A percentile compares a stretch with the other conserved stretches of the same genome.
phyloP scores from a whole-genome alignment of 2,113 vertebrate genomes.

The Marmota flaviventris region DNA sequence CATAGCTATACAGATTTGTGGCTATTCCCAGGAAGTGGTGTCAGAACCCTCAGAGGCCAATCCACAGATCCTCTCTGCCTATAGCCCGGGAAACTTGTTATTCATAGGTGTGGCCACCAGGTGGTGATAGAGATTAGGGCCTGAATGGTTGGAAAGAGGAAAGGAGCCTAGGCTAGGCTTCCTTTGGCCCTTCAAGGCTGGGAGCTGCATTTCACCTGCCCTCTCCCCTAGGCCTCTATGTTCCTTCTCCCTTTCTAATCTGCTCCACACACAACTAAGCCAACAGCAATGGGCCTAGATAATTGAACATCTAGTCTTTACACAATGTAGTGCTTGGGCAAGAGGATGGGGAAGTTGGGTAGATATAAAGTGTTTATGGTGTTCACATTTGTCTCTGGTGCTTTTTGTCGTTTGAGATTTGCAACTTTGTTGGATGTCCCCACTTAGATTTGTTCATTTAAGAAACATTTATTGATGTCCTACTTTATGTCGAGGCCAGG shows the following conservation, averaged over 20 bases:
- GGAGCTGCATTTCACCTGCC: background rate
- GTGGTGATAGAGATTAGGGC: constrained; percentile 67
- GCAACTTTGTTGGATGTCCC: background rate
- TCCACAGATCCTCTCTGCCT: background rate
- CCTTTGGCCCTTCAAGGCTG: background rate
- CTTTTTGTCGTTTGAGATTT: background rate
- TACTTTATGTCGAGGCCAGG: background rate
- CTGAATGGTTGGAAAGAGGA: background rate
- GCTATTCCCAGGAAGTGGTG: background rate
- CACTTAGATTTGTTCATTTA: background rate
- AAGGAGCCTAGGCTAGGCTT: background rate
- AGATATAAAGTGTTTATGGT: background rate
- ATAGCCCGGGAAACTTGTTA: background rate
- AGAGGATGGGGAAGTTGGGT: background rate
- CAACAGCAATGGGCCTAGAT: background rate
- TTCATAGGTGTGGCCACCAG: constrained; percentile 71
- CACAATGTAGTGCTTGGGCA: background rate
- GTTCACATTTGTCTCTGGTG: background rate
- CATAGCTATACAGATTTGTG: background rate
- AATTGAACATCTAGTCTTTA: background rate
- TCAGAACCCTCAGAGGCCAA: background rate
- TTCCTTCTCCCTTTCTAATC: background rate
- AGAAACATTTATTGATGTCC: background rate
- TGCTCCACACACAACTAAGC: background rate
- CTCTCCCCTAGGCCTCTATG: background rate